Evolutionary conservation across 1,140 invertebrate species (phyloP).

Genomic region (Meloidogyne chitwoodi): DNA sequence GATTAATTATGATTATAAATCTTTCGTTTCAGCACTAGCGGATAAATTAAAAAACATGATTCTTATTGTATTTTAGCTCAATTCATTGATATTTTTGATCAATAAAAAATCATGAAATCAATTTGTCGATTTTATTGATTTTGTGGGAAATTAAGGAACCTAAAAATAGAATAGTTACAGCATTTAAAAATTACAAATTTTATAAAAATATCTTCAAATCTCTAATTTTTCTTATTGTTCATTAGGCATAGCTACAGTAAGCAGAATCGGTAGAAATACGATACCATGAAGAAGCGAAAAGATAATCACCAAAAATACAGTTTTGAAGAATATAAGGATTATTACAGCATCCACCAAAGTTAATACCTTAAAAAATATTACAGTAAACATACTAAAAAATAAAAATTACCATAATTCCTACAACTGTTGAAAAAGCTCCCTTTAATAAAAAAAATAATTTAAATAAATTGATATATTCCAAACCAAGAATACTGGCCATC

Average conservation of each 20-base stretch:
- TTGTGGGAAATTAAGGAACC: too few species aligned
- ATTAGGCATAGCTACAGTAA: constrained; percentile 37
- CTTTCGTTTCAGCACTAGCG: too few species aligned
- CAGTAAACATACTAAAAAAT: not conserved
- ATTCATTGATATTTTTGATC: too few species aligned
- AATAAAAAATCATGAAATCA: too few species aligned
- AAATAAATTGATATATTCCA: constrained; percentile 74
- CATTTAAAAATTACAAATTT: not conserved
- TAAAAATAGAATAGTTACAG: too few species aligned
- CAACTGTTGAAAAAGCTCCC: constrained; percentile 55
- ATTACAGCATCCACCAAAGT: constrained; percentile 57
- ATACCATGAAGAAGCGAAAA: constrained; percentile 51
- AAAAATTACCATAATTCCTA: constrained; percentile 48
- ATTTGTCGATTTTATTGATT: too few species aligned
- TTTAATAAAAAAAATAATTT: constrained; percentile 19
- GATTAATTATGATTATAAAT: too few species aligned
- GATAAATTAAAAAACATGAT: too few species aligned
- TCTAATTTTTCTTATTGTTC: constrained; percentile 2
- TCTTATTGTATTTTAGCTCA: too few species aligned
- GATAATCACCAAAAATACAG: constrained; percentile 48
- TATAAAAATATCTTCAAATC: not conserved
- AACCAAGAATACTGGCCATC: constrained; percentile 75
- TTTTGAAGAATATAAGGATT: constrained; percentile 54
- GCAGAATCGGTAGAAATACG: constrained; percentile 42
- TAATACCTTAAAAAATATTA: constrained; percentile 23